Conservation (phyloP, 92 coral and sea anemone genomes). For the Plumapathes pennacea region DNA sequence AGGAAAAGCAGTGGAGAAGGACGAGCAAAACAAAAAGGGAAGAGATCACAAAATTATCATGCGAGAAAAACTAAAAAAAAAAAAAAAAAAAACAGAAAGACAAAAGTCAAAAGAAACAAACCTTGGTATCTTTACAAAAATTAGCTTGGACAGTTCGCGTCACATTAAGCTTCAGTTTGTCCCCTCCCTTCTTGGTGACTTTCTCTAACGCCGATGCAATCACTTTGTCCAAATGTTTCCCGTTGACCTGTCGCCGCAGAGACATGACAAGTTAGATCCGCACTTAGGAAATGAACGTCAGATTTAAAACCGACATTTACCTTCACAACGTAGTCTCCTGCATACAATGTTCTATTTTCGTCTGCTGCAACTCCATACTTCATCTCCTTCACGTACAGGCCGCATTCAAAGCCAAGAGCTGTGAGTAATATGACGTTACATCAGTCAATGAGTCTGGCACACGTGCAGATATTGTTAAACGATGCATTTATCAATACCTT, state of each 20-base stretch:
- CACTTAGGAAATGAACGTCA: background rate
- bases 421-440: background rate
- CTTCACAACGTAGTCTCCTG: conserved; percentile 89
- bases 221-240: conserved; percentile 89
- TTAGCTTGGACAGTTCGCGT: conserved; percentile 58
- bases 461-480: too few species aligned
- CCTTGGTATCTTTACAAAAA: too few species aligned
- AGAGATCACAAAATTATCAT: too few species aligned
- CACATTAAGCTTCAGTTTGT: conserved; percentile 80
- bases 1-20: too few species aligned
- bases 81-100: too few species aligned
- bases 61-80: too few species aligned
- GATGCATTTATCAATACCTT: conserved; percentile 49
- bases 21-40: too few species aligned
- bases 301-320: conserved; percentile 16
- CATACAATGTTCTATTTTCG: conserved; percentile 53
- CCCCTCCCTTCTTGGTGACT: conserved; percentile 81
- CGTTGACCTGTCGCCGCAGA: conserved; percentile 63
- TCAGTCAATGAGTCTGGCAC: too few species aligned
- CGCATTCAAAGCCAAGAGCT: conserved; percentile 96
- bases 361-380: conserved; percentile 52
- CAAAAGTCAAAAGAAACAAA: too few species aligned
- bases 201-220: conserved; percentile 90
- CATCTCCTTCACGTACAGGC: conserved; percentile 76
- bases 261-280: background rate